Conservation (phyloP, 2,797 vertebrate genomes). For the Halcyon chelicuti region DNA sequence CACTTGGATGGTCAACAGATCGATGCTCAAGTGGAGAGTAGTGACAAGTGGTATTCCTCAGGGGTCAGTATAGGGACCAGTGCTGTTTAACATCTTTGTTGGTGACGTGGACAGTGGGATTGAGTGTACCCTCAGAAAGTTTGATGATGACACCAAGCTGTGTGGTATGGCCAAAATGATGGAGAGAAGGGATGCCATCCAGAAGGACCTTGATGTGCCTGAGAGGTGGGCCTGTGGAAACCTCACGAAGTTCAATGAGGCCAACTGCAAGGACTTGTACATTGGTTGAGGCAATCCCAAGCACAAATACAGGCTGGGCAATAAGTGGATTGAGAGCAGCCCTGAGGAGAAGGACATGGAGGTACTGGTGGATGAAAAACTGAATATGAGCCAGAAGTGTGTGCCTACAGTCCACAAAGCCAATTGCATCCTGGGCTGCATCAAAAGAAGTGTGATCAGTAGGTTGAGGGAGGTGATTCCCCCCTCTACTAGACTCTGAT, state of each 20-base stretch:
- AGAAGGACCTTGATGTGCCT: neutral
- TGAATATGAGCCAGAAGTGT: neutral
- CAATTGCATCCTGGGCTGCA: neutral
- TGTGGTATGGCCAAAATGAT: neutral
- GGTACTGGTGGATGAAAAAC: neutral
- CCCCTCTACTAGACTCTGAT: neutral
- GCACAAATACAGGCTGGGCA: neutral
- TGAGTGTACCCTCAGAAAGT: neutral
- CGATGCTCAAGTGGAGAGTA: neutral
- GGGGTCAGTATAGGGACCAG: no score
- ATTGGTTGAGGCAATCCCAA: neutral
- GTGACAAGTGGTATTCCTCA: neutral
- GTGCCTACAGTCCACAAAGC: neutral
- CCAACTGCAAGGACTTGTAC: neutral
- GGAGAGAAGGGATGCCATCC: neutral
- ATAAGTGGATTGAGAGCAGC: neutral
- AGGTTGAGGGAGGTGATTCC: neutral
- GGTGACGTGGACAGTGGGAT: neutral
- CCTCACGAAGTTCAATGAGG: neutral
- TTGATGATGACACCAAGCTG: neutral
- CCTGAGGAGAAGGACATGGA: neutral
- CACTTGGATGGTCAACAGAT: neutral
- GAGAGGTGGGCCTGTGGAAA: neutral
- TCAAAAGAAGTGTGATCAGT: neutral
- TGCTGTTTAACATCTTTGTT: neutral